Percentiles rank a stretch among this genome's conserved stretches.
phyloP scores from a whole-genome alignment of 2,113 vertebrate species.

The Sialia sialis region DNA sequence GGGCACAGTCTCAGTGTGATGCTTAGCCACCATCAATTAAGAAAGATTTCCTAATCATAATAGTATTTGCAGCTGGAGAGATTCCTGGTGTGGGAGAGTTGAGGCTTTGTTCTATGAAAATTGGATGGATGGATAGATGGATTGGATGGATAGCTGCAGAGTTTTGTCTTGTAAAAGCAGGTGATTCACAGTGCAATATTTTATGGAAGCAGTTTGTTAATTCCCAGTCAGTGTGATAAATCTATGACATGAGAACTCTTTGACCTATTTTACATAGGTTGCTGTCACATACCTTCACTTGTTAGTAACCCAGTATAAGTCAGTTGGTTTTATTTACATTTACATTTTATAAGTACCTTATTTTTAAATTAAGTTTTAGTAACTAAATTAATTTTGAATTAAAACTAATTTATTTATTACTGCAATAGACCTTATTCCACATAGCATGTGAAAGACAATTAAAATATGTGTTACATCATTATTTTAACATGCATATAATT shows the following conservation, averaged over 20 bases:
- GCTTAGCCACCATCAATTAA: neutral
- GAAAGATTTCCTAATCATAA: neutral
- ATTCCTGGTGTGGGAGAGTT: neutral
- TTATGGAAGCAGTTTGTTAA: neutral
- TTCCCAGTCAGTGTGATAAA: neutral
- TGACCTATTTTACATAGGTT: neutral
- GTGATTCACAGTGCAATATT: neutral
- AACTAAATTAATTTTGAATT: neutral
- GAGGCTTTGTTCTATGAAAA: neutral
- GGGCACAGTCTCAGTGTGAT: neutral
- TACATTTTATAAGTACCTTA: neutral
- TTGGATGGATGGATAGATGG: accelerated
- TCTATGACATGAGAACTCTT: neutral
- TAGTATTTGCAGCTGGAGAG: neutral
- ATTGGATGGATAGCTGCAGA: neutral
- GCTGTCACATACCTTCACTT: neutral
- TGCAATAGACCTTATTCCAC: neutral
- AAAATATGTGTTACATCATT: neutral
- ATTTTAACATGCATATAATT: neutral
- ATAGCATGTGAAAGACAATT: neutral
- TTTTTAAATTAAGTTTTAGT: neutral
- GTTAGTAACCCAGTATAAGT: neutral
- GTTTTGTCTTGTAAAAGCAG: neutral
- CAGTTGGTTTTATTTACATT: neutral
- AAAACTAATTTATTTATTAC: neutral